A percentile compares a stretch with the other conserved stretches of the same genome.
Conservation (phyloP, 2,888 invertebrate genomes). For the Epinotia demarniana region DNA sequence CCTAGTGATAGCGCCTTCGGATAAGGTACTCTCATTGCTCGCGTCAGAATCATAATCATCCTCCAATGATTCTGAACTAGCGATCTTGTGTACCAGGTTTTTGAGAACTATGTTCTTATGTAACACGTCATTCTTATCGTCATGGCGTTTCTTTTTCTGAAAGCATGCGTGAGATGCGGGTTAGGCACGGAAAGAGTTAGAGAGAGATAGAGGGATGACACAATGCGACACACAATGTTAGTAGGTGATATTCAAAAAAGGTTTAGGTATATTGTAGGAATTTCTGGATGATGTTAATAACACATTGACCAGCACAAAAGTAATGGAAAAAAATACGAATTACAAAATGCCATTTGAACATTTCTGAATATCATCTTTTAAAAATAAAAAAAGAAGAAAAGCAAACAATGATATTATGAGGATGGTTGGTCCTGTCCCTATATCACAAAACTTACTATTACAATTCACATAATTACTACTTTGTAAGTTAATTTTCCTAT, state of each 20-base stretch:
- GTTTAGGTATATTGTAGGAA: neutral
- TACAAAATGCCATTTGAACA: neutral
- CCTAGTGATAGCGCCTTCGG: slow-evolving; percentile 72
- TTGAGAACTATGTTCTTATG: slow-evolving; percentile 79
- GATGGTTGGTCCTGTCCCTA: neutral
- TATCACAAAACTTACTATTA: no score
- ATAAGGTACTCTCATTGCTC: slow-evolving; percentile 77
- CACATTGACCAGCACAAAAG: no score
- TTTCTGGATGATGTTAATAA: no score
- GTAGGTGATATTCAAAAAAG: slow-evolving; percentile 19
- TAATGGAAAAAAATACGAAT: no score
- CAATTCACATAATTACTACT: no score
- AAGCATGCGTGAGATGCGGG: slow-evolving; percentile 58
- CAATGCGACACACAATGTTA: slow-evolving; percentile 38
- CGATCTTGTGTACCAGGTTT: slow-evolving; percentile 77
- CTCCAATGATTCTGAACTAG: slow-evolving; percentile 72
- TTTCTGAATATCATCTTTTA: slow-evolving; percentile 9
- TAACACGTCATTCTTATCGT: slow-evolving; percentile 70
- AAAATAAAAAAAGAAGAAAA: slow-evolving; percentile 12
- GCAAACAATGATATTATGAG: slow-evolving; percentile 11
- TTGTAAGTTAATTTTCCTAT: no score
- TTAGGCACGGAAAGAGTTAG: slow-evolving; percentile 48
- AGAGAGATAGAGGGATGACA: slow-evolving; percentile 52
- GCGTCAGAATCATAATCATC: slow-evolving; percentile 75
- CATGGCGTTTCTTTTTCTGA: slow-evolving; percentile 75